Base-by-base conservation (phyloP, 2,113 vertebrate genomes). In the Podiceps cristatus region DNA sequence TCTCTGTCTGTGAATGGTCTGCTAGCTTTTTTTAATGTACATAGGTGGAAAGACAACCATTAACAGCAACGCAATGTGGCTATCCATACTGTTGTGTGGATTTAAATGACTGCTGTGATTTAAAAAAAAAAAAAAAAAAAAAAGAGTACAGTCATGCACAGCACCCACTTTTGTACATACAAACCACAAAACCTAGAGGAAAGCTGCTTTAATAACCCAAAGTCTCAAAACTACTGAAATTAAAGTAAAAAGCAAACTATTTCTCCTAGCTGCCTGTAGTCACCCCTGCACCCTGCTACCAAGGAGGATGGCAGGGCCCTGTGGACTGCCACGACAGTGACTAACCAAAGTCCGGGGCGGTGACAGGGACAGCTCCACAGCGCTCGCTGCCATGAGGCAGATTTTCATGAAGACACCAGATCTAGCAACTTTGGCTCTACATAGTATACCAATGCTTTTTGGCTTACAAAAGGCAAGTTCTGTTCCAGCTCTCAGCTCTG, bases 91-190 rank as follows among this genome's bases (percentile, higher is more conserved):
- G 37, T 44, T 86, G 18, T 56, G n/a, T 1, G 11, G 55, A 93
- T 90, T 94, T 71, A 84, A 85, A 86, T 68, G 7, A 72, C 49
- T 87, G 29, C 53, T 53, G 45, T 66, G 69, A 91, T 69, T 71
- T n/a, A 14, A 88, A 77, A 85, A 72, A 53, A 58, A 49, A 24
- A 44, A 45, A 18, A 40, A 45, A 17, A 35, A 28, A 16, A 56
- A 37, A 63, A 52, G 27, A 84, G 23, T 56, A 66, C 7, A 82
- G 55, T 28, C 64, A 77, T 35, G 27, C 18, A 50, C 22, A 60
- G n/a, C 12, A 81, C 7, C 13, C 17, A 29, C 13, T 62, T 82
- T 55, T 82, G 37, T 22, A n/a, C 18, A 71, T 7, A 9, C 20
- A 77, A 74, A 55, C 19, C 8, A 27, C 20, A 78, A 92, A 85